Evolutionary conservation across 2,797 vertebrate genomes (phyloP).

Genomic region (Eulemur coronatus): DNA sequence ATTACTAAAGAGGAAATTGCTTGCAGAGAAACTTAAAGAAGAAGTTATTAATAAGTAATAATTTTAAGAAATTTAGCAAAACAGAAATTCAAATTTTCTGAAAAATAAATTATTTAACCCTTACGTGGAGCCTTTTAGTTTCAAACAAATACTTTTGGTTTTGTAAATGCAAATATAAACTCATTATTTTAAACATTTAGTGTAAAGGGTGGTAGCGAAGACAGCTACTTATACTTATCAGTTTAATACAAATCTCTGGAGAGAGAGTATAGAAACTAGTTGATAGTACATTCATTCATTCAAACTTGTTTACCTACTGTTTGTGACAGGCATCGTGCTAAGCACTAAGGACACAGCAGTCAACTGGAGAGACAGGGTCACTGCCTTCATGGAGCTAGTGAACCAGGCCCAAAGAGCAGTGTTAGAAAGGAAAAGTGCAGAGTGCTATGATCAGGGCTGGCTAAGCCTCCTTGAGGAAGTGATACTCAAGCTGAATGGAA

Average conservation of each 20-base stretch:
- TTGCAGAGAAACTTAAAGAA: conserved; percentile 98
- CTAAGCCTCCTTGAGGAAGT: neutral
- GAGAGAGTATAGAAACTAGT: neutral
- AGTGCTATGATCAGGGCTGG: neutral
- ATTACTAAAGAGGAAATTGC: conserved; percentile 94
- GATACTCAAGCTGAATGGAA: neutral
- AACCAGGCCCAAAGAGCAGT: neutral
- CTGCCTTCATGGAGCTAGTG: neutral
- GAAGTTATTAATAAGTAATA: conserved; percentile 96
- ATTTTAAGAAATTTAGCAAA: conserved; percentile 61
- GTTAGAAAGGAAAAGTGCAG: neutral
- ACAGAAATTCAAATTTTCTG: conserved; percentile 60
- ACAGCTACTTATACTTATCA: neutral
- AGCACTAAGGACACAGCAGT: neutral
- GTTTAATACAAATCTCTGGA: conserved; percentile 5
- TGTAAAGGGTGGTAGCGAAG: neutral
- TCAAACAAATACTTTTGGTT: conserved; percentile 60
- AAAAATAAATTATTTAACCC: conserved; percentile 75
- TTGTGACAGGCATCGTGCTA: neutral
- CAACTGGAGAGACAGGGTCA: neutral
- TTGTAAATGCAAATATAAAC: conserved; percentile 46
- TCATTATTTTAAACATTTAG: conserved; percentile 37
- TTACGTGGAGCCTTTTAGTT: conserved; percentile 66
- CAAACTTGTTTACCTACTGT: neutral
- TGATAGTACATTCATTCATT: neutral